Base-by-base conservation (phyloP, 2,797 vertebrate genomes). In the Erpetoichthys calabaricus region DNA sequence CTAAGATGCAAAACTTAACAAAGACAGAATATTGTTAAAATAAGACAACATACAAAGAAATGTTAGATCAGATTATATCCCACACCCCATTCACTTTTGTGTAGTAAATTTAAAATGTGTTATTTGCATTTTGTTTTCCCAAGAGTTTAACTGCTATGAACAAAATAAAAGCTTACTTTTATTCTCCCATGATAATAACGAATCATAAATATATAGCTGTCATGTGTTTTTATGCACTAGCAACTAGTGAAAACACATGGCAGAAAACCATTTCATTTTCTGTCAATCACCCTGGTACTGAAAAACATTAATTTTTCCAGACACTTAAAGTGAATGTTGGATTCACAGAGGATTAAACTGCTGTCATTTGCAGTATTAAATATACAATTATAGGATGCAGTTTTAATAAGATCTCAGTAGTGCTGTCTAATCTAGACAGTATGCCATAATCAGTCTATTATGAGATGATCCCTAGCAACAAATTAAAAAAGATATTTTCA, bases 331-430 rank as follows among this genome's bases (percentile, higher is more conserved):
- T 64, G 67, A 65, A 56, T 25, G 55, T 45, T 44, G 60, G 45
- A 57, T 59, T 58, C 65, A 45, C 10, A 42, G 47, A 63, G 49
- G 53, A 4, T 57, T 59, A 55, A 56, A 55, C 57, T 58, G 57
- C 50, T 68, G 5, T 61, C 50, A 45, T 7, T 64, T 62, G 5
- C 42, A 53, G 43, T 7, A 60, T 50, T 57, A 60, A 63, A 59
- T 64, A 62, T 51, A 62, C 55, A 58, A 10, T 62, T 52, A 68
- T 59, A 64, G 62, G 63, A 67, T 54, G 43, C 60, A 3, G 42
- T 66, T 70, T 67, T 75, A 73, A 75, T 70, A 65, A 73, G 67
- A 63, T 67, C 51, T 61, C 44, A 56, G 57, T 70, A 63, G 54
- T 50, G 53, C 59, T 63, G 50, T 56, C 61, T 62, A n/a, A 56